Conservation (phyloP, 64 coral and sea anemone genomes). For the Anthopleura sola region DNA sequence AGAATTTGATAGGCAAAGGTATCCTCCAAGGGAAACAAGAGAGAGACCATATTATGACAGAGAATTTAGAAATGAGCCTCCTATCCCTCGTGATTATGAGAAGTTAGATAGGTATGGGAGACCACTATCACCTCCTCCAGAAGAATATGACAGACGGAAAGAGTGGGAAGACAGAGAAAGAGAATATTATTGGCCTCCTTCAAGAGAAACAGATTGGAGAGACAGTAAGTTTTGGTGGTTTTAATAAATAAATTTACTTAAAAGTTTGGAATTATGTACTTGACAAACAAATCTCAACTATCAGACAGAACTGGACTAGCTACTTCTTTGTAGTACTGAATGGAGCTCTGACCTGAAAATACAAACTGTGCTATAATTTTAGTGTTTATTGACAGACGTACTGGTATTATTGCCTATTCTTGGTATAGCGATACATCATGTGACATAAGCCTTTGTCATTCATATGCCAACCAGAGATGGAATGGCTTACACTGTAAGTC, state of each 20-base stretch:
- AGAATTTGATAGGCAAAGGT: constrained; percentile 2
- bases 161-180: constrained; percentile 50
- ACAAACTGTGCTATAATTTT: too few relatives aligned
- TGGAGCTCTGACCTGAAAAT: too few relatives aligned
- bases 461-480: too few relatives aligned
- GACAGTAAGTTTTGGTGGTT: constrained; percentile 30
- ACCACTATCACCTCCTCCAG: constrained; percentile 38
- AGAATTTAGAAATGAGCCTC: constrained; percentile 42
- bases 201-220: constrained; percentile 35
- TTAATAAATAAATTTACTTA: background rate
- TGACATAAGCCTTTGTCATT: too few relatives aligned
- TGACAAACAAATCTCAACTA: too few relatives aligned
- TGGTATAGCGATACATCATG: too few relatives aligned
- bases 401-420: too few relatives aligned
- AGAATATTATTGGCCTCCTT: constrained; percentile 20
- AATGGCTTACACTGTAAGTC: too few relatives aligned
- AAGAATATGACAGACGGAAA: constrained; percentile 40
- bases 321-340: too few relatives aligned
- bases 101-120: constrained; percentile 70
- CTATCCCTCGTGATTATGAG: constrained; percentile 30
- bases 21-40: background rate
- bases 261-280: too few relatives aligned
- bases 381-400: too few relatives aligned
- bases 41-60: background rate
- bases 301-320: too few relatives aligned